Evolutionary conservation across 2,797 vertebrate genomes (phyloP), one percentile per base, ranked within the genome.

Genomic region (Tympanoctomys barrerae): DNA sequence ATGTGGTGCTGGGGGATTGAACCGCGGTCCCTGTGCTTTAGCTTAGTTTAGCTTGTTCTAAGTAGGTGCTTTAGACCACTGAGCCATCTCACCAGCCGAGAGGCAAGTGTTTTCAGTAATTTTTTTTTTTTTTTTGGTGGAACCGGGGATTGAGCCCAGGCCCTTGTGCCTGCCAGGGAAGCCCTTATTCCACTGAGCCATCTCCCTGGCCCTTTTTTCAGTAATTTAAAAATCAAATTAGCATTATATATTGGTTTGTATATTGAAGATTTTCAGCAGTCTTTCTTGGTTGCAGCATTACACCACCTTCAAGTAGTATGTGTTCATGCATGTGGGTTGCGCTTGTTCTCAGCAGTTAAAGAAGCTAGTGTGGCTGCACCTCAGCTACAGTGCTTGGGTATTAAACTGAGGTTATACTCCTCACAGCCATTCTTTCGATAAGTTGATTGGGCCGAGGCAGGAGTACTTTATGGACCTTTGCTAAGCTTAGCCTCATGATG

Each of bases 281-380:
- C 57, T 77, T 24, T 82, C 75, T 88, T 94, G 49, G n/a, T 93
- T 66, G 85, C 26, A 95, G 49, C 42, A 57, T 95, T 62, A 7
- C 79, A 6, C 9, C 92, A 70, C n/a, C 57, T 68, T 77, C n/a
- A 42, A 19, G 24, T 52, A 14, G 62, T 33, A 5, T 16, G 24
- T 33, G 28, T 28, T 22, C 3, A 52, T 22, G 49, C 9, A 0
- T 28, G 5, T 18, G 11, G 59, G 7, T 78, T 73, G 31, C 49
- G 68, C 36, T 64, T n/a, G 39, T 57, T 91, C 64, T 64, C 71
- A 46, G 73, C 73, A 75, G 0, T 71, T 61, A 71, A 70, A 52
- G 66, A 75, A 62, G 66, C 21, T 18, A 59, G 39, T 66, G 54
- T 26, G 39, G 52, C 52, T 5, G 4, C 6, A 39, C 81, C 79